Base-by-base conservation (phyloP, 2,888 invertebrate genomes). In the Eupithecia dodoneata region DNA sequence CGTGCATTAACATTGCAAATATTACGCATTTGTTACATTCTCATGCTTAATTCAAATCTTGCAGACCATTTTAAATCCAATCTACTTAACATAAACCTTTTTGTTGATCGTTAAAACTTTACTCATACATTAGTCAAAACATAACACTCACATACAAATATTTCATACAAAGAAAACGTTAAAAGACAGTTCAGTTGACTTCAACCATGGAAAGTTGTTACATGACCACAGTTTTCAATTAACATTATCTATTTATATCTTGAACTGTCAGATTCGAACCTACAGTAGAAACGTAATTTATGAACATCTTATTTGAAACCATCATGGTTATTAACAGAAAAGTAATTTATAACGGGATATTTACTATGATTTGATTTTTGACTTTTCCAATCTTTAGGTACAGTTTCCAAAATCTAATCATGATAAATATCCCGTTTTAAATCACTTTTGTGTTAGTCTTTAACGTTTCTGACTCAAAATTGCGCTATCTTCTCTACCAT, bases 11-110 rank as follows among this genome's bases (percentile, higher is more conserved):
- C 15, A 72, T 75, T 73, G 73, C 66, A 66, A 73, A 69, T 69
- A 69, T 69, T 78, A 73, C 75, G 73, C 70, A 70, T 77, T 69
- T 30, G 73, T 72, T 52, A 52, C 73, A 65, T 76, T 42, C 66
- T 66, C 42, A 66, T 66, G 42, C 3, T 42, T 66, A 42, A 63
- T 63, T 30, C 30, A 63, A 30, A 63, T 12, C 18, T 12, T 63
- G 63, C 63, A 63, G 63, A 10, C 63, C 63, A 30, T 63, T 63
- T 63, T 63, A 63, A 63, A 63, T 63, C 63, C 18, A 59, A 18
- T 7, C 59, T 12, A 30, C 63, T 63, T 63, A 30, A 12, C 63
- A 63, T 63, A 63, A 30, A 18, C 30, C 63, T 63, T 63, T 30
- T 63, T 63, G 63, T 63, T 63, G 30, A 30, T 30, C 30, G 30